Base-by-base conservation (phyloP, 2,888 invertebrate species). In the Trachelus iudaicus region DNA sequence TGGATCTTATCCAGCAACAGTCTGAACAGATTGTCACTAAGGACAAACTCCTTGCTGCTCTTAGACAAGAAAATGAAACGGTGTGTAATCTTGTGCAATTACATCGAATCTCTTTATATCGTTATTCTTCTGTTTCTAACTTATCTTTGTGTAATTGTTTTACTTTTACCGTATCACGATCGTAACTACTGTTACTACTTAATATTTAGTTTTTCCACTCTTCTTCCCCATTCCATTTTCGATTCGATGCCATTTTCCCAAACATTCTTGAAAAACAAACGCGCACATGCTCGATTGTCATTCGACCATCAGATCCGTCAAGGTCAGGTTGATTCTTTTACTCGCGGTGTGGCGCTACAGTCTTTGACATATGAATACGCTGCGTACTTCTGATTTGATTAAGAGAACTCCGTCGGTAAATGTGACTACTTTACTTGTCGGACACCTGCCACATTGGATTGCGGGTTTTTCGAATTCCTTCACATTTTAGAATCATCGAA, bases 1-100 rank as follows among this genome's bases (percentile, higher is more conserved):
- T 98, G 87, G 97, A 98, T 91, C 93, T 98, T 81, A 97, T 98
- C 89, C 97, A 97, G 91, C 97, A 97, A 92, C 97, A 98, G 92
- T 96, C 96, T 87, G 97, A 97, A 88, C 94, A 96, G 86, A 94
- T 98, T 82, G 93, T 94, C 84, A 95, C 95, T 85, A 96, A 96
- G 92, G 97, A 98, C 86, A 96, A 96, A 90, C 93, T 95, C 76
- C 94, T 96, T 82, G 94, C 94, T 79, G 93, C 94, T 77, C 92
- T 97, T 68, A 94, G 94, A 88, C 94, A 95, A 86, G 97, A 97
- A 92, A 96, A 96, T 93, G 95, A 96, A 90, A 94, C 95, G 91
- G 95, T 98, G 93, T 93, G 81, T 34, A 23, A 23, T 34, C 34
- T 34, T n/a, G 56, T 6, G 56, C 3, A 37, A 33, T 74, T 30